phyloP scores from a whole-genome alignment of 1,140 invertebrate genomes.

The Drosophila kepulauana region DNA sequence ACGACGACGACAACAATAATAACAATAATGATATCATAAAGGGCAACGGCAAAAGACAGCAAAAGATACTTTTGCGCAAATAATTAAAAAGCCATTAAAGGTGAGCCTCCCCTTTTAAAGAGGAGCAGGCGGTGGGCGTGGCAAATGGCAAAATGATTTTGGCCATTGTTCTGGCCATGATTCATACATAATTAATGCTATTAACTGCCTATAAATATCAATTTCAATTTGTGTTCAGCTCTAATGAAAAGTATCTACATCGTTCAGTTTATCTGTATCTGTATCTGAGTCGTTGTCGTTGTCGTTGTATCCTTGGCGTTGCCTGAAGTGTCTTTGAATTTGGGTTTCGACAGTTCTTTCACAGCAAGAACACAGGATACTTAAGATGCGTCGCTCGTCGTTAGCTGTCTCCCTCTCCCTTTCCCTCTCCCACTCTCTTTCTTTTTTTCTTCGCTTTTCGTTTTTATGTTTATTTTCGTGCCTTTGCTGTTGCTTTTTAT shows the following conservation, averaged over 20 bases:
- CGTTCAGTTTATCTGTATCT: constrained; percentile 21
- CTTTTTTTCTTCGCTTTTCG: constrained; percentile 28
- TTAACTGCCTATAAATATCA: constrained; percentile 63
- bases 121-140: not conserved
- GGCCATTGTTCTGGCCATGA: constrained; percentile 10
- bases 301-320: constrained; percentile 26
- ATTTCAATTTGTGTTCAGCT: constrained; percentile 32
- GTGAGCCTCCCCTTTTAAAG: not conserved
- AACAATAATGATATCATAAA: constrained; percentile 16
- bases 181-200: constrained; percentile 49
- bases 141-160: not conserved
- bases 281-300: not conserved
- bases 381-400: constrained; percentile 39
- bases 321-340: constrained; percentile 59
- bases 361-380: constrained; percentile 42
- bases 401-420: not conserved
- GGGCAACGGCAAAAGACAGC: constrained; percentile 2
- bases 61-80: constrained; percentile 36
- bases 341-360: constrained; percentile 42
- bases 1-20: constrained; percentile 2
- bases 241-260: constrained; percentile 29
- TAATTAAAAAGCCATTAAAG: constrained; percentile 78
- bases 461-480: constrained; percentile 63
- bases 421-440: not conserved
- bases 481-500: constrained; percentile 44